Percentiles rank a stretch among this genome's conserved stretches.
Evolutionary conservation across 2,113 vertebrate genomes (phyloP).

Genomic region (Aegotheles bennettii): DNA sequence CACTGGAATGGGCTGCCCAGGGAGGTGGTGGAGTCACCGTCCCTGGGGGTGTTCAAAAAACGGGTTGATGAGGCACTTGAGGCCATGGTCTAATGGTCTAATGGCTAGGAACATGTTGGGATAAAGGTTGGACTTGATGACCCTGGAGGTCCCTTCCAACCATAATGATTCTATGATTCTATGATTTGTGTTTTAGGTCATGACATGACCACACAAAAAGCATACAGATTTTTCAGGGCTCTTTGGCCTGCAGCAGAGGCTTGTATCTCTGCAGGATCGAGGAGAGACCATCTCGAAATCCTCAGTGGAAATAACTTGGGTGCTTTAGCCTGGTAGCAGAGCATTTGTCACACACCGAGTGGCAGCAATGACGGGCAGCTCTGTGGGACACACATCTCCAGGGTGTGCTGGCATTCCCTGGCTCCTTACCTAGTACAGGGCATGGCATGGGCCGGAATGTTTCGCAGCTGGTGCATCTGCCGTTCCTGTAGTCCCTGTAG

Average conservation of each 20-base stretch:
- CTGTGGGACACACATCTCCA: not conserved
- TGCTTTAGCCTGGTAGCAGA: not conserved
- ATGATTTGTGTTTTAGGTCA: not conserved
- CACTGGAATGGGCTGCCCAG: too few species aligned
- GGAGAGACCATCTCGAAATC: not conserved
- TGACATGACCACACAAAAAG: not conserved
- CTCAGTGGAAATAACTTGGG: not conserved
- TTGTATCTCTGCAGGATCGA: not conserved
- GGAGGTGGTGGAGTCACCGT: too few species aligned
- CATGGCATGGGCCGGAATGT: slow-evolving; percentile 75
- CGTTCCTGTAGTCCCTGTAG: slow-evolving; percentile 82
- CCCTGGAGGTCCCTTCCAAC: too few species aligned
- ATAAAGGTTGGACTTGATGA: too few species aligned
- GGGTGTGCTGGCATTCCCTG: not conserved
- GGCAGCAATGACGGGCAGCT: not conserved
- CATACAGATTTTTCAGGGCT: not conserved
- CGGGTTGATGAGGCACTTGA: too few species aligned
- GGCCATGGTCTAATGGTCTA: too few species aligned
- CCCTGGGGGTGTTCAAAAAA: too few species aligned
- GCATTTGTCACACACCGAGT: not conserved
- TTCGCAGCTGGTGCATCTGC: slow-evolving; percentile 80
- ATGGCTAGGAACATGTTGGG: too few species aligned
- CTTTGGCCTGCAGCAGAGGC: not conserved
- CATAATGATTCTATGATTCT: too few species aligned
- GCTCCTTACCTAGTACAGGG: slow-evolving; percentile 82